Evolutionary conservation across 2,888 invertebrate genomes (phyloP).

Genomic region (Syritta pipiens): DNA sequence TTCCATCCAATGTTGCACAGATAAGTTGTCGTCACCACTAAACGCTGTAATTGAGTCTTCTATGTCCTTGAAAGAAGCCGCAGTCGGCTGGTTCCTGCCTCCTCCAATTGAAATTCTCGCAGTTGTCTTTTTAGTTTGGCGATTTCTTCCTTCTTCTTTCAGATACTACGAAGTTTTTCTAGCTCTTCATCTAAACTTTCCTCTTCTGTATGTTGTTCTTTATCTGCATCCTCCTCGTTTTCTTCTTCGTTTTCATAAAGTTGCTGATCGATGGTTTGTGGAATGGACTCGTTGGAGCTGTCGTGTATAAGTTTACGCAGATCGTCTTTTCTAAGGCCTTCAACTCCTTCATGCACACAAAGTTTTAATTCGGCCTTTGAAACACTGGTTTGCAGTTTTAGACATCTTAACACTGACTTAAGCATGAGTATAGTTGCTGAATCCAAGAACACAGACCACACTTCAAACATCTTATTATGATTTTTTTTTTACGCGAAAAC

Average conservation of each 20-base stretch:
- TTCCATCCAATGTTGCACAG: background rate
- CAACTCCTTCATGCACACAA: background rate
- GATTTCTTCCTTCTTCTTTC: no score
- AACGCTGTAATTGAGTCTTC: background rate
- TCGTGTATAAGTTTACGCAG: background rate
- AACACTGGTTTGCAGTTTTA: background rate
- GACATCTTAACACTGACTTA: background rate
- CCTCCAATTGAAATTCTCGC: no score
- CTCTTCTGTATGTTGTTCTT: background rate
- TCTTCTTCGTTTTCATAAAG: background rate
- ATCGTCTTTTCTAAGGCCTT: background rate
- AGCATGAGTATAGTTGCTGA: background rate
- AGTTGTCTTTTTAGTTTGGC: no score
- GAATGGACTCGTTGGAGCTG: background rate
- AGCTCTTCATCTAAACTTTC: conserved; percentile 4
- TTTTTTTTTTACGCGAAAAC: no score
- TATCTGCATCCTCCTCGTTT: background rate
- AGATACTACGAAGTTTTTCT: no score
- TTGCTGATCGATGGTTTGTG: background rate
- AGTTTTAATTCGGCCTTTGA: conserved; percentile 1
- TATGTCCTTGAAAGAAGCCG: no score
- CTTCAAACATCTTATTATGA: background rate
- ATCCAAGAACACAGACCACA: background rate
- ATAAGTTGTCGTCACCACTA: background rate
- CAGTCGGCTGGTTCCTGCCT: no score